phyloP scores from a whole-genome alignment of 2,797 vertebrate genomes.

The Hydrophis major region DNA sequence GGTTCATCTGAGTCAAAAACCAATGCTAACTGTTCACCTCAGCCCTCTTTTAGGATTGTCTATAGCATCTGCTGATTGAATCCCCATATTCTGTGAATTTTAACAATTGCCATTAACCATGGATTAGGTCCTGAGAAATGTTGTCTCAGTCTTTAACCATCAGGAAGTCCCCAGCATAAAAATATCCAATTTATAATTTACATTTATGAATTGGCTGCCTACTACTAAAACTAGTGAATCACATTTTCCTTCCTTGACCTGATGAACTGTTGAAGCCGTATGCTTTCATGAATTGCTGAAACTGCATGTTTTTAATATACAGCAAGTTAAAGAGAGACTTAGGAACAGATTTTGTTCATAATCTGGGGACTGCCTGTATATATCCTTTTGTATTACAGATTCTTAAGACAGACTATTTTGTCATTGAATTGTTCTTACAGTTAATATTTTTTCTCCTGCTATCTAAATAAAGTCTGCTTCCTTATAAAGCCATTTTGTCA shows the following conservation, averaged over 20 bases:
- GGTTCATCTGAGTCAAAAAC: not conserved
- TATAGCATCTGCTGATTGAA: not conserved
- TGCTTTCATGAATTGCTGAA: not conserved
- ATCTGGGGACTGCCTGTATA: not conserved
- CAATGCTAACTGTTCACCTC: not conserved
- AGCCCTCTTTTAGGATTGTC: not conserved
- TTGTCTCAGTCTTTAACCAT: not conserved
- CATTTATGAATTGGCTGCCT: not conserved
- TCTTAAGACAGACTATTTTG: not conserved
- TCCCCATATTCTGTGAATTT: not conserved
- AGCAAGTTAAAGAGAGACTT: not conserved
- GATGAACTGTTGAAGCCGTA: not conserved
- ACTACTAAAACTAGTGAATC: not conserved
- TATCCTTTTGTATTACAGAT: not conserved
- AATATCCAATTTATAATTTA: not conserved
- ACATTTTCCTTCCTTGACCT: not conserved
- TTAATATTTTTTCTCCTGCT: not conserved
- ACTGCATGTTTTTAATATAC: not conserved
- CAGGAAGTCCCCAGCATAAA: not conserved
- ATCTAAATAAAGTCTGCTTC: not conserved
- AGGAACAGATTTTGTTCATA: not conserved
- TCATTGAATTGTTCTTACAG: not conserved
- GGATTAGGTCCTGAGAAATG: not conserved
- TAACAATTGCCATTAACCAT: not conserved
- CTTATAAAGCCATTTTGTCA: not conserved